Percentiles rank a stretch among this genome's conserved stretches.
These are phyloP conservation scores for Harpagoxenus sublaevis DNA, from an alignment of 2,888 invertebrate species.

Conservation along the genomic window DNA sequence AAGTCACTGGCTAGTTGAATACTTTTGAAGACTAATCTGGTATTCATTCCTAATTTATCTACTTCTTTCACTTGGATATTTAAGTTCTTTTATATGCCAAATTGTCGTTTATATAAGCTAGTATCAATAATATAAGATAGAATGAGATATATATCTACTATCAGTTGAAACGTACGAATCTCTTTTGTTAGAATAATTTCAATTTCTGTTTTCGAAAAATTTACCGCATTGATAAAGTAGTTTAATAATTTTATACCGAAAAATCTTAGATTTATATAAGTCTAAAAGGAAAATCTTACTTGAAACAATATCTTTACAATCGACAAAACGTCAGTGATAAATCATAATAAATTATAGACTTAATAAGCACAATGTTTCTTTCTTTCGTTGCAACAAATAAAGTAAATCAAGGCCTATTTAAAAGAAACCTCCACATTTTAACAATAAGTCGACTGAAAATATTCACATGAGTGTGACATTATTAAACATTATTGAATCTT, in stretches of 20 bases:
- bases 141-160: not conserved
- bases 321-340: not conserved
- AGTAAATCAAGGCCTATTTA: not conserved
- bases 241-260: not conserved
- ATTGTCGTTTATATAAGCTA: not conserved
- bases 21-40: not conserved
- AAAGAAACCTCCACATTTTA: not conserved
- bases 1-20: not conserved
- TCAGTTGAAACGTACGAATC: not conserved
- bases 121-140: not conserved
- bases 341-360: not conserved
- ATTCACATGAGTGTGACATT: not conserved
- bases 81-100: not conserved
- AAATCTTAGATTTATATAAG: not conserved
- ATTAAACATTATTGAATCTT: not conserved
- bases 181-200: not conserved
- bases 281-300: not conserved
- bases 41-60: not conserved
- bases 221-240: not conserved
- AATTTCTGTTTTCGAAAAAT: not conserved
- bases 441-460: not conserved
- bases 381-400: slow-evolving; percentile 1
- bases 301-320: slow-evolving; percentile 24
- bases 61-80: not conserved
- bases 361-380: not conserved